phyloP scores from a whole-genome alignment of 1,140 invertebrate genomes.

The Telenomus remus region DNA sequence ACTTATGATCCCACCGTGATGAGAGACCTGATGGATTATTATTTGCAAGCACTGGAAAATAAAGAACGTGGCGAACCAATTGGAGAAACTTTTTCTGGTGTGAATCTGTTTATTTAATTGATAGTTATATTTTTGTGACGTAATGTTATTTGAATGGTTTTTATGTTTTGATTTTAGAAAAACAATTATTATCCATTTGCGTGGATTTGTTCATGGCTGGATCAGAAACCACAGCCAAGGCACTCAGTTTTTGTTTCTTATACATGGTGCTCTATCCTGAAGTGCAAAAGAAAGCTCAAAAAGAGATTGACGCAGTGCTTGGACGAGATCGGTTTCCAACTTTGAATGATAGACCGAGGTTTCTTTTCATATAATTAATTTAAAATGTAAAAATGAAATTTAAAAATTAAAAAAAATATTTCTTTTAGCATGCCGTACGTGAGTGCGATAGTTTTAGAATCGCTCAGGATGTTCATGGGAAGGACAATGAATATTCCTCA shows the following conservation, averaged over 20 bases:
- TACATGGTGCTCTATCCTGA: constrained; percentile 86
- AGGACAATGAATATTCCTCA: constrained; percentile 87
- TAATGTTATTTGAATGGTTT: too few relatives aligned
- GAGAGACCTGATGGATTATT: constrained; percentile 90
- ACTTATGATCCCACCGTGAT: constrained; percentile 79
- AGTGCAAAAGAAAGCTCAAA: constrained; percentile 85
- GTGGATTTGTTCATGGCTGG: constrained; percentile 90
- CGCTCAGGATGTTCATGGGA: constrained; percentile 85
- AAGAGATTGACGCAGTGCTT: constrained; percentile 87
- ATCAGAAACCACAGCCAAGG: constrained; percentile 87
- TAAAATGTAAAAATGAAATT: neutral
- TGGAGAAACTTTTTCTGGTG: constrained; percentile 71
- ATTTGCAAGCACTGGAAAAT: constrained; percentile 81
- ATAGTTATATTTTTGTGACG: too few relatives aligned
- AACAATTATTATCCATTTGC: constrained; percentile 84
- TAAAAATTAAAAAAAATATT: constrained; percentile 32
- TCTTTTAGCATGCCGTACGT: constrained; percentile 84
- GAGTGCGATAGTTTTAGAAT: constrained; percentile 85
- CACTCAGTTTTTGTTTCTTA: constrained; percentile 85
- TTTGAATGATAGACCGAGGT: constrained; percentile 83
- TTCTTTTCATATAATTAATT: constrained; percentile 6
- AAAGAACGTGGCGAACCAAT: constrained; percentile 64
- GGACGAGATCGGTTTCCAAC: constrained; percentile 81
- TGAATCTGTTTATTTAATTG: neutral
- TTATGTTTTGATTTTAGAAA: constrained; percentile 72